Evolutionary conservation across 2,888 invertebrate species (phyloP), one percentile per base, ranked within the genome.

Genomic region (Meta bourneti): DNA sequence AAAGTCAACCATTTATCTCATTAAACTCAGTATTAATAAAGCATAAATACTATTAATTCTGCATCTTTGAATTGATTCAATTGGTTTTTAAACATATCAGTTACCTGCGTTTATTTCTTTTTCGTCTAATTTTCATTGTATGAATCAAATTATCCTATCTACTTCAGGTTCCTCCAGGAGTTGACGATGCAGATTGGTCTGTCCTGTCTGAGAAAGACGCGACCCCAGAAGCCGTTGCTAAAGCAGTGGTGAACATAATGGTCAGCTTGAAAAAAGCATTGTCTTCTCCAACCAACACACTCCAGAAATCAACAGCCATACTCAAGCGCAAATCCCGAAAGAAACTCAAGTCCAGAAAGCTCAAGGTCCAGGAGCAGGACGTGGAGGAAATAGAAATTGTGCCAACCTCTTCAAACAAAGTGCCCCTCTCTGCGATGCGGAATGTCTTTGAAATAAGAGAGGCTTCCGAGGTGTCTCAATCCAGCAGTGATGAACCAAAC

Each of bases 141-240:
- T 34, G 34, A 34, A 34, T 34, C 4, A 1, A 1, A 34, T 34
- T 34, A 34, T 34, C 34, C 34, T 4, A 34, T 34, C 1, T 1
- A 7, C 79, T 93, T 49, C 88, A 94, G 94, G 90, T 93, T 7
- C 94, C 94, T 61, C 93, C 94, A n/a, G 94, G 94, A 34, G 94
- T 94, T 11, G 93, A 93, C 19, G 93, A 93, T 71, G 74, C 89
- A 20, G 94, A 94, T 71, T 94, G 94, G 94, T 89, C 93, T 19
- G 89, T 93, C 6, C 91, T 94, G 19, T 93, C 92, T 19, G 89
- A 93, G 34, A 91, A 79, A 54, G 89, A 93, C 9, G 93, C 93
- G 8, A 89, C 94, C 0, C 93, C 94, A 2, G 93, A 93, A 54
- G 93, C 93, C 13, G 93, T 94, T 16, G 94, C 94, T 6, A 92